Base-by-base conservation (phyloP, 2,797 vertebrate species). In the Halcyon leucocephala region DNA sequence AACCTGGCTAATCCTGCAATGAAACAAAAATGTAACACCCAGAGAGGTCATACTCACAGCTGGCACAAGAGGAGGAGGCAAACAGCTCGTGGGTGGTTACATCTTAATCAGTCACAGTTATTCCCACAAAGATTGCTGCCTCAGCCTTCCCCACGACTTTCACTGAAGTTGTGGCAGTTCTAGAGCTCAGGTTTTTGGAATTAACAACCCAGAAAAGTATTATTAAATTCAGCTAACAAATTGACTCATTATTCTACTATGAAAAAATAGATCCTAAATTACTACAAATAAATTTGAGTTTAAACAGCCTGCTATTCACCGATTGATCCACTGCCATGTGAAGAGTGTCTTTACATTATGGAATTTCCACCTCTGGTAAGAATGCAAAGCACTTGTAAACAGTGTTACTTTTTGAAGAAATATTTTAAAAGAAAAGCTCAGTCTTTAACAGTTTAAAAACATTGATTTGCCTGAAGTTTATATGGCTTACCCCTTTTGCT, bases 401-500 rank as follows among this genome's bases (percentile, higher is more conserved):
- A 44, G 24, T 10, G 22, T 31, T 66, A 78, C n/a, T 33, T 90
- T 80, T 16, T 35, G 7, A 86, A 79, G 26, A 71, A 31, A 14
- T 37, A 62, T 54, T 83, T 90, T 28, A 69, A 48, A 77, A 69
- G 18, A 82, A 55, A 89, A 89, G 12, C 33, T 52, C 25, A 51
- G 88, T 37, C 66, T 79, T 87, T 65, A 88, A 69, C 62, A 90
- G 90, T 26, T 61, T 44, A 25, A 71, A 77, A 70, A 18, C 6
- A 82, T 29, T 65, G 9, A 67, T 44, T 85, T 24, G 81, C 35
- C 16, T 46, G 1, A 49, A 85, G 29, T 66, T 90, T 84, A 89
- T 66, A 69, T 2, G 6, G 79, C 99, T 99, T 97, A 99, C 99
- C 99, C 99, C 97, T 99, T 99, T 97, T 99, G 99, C 97, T 99